Evolutionary conservation across 1,140 invertebrate genomes (phyloP), one percentile per base, ranked within the genome.

Genomic region (Cheumatopsyche charites): DNA sequence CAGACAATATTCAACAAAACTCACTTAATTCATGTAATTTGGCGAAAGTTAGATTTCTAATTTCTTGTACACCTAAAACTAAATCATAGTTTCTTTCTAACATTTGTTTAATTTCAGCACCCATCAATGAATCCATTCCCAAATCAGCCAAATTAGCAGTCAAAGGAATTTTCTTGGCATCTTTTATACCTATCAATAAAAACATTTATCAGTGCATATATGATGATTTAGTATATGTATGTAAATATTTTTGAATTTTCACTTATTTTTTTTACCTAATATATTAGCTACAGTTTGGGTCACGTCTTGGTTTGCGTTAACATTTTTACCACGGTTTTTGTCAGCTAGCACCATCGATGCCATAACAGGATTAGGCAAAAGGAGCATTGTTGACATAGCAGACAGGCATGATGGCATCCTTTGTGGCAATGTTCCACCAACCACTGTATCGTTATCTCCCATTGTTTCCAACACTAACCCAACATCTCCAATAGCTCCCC

Each of bases 51-150:
- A 96, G 82, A 21, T 82, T 84, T 66, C 96, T 88, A 77, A 99
- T 96, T 81, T 98, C 95, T 78, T 92, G 90, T 47, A 94, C 90
- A 43, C 92, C 91, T n/a, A 98, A 81, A 0, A 94, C 88, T 25
- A 98, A 79, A 81, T 98, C 95, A 82, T 92, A 97, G 75, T 94
- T 94, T 66, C 95, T 87, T 80, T 99, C 96, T 7, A 99, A 82
- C 0, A 93, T 95, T 80, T 98, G 96, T 83, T 98, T 98, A 72
- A 99, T 96, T 86, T 99, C 97, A 0, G 97, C 95, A 67, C 95
- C 95, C 97, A 99, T 98, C 41, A 99, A 83, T 0, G 96, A 98
- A 79, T 99, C 97, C 89, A 99, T 94, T 58, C 97, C 97, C 6
- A 99, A 86, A 80, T 99, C 97, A 12, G 92, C 92, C 5, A 99